Evolutionary conservation across 2,797 vertebrate genomes (phyloP).

Genomic region (Pseudochaenichthys georgianus): DNA sequence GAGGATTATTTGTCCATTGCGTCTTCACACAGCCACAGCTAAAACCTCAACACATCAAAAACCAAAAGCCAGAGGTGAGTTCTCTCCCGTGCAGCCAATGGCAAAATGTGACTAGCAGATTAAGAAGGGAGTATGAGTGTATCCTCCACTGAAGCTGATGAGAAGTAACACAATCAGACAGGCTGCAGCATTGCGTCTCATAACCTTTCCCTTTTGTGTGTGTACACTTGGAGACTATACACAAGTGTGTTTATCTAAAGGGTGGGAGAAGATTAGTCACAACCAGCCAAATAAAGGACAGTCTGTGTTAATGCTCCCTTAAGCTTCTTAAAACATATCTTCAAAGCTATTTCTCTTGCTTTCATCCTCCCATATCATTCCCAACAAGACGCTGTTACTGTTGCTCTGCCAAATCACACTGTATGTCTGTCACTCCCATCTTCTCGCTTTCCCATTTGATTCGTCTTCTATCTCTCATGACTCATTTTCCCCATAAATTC

Average conservation of each 20-base stretch:
- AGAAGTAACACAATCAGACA: conserved; percentile 31
- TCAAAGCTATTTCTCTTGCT: conserved; percentile 32
- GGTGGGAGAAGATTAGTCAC: conserved; percentile 69
- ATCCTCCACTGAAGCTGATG: conserved; percentile 20
- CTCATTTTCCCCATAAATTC: conserved; percentile 18
- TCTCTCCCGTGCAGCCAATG: neutral
- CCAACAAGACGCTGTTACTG: conserved; percentile 6
- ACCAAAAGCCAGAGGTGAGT: neutral
- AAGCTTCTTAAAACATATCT: conserved; percentile 37
- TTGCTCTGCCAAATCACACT: conserved; percentile 35
- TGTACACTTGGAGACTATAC: conserved; percentile 43
- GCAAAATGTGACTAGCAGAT: conserved; percentile 18
- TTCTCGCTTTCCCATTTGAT: neutral
- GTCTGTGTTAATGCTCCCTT: conserved; percentile 24
- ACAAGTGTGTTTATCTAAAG: conserved; percentile 67
- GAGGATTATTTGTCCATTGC: neutral
- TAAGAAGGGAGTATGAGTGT: neutral
- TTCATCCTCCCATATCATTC: conserved; percentile 44
- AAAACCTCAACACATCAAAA: neutral
- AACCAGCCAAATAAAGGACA: conserved; percentile 54
- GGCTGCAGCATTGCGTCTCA: conserved; percentile 22
- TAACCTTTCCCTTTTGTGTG: conserved; percentile 42
- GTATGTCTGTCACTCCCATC: conserved; percentile 5
- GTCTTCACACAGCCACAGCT: conserved; percentile 1
- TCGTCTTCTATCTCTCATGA: conserved; percentile 18